Evolutionary conservation across 2,113 vertebrate species (phyloP).

Genomic region (Harpagus bidentatus): DNA sequence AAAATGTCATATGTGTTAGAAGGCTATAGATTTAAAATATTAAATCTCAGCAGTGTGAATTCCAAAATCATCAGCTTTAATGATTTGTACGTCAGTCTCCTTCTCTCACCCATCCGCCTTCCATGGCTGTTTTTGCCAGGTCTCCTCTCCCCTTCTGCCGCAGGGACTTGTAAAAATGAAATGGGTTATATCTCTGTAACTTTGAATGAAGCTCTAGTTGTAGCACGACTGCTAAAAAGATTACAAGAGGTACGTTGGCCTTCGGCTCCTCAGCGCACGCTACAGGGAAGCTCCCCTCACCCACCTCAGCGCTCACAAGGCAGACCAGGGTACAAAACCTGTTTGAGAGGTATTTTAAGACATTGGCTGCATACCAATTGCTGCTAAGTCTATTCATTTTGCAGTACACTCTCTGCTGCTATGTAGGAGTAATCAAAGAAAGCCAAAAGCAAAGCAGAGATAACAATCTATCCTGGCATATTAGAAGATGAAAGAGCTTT

Average conservation of each 20-base stretch:
- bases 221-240: background rate
- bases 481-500: constrained; percentile 52
- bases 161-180: background rate
- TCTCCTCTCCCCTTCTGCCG: background rate
- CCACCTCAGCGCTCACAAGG: background rate
- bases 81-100: background rate
- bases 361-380: constrained; percentile 35
- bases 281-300: background rate
- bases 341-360: constrained; percentile 48
- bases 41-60: background rate
- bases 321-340: constrained; percentile 29
- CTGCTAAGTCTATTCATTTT: constrained; percentile 39
- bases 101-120: background rate
- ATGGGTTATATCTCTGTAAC: background rate
- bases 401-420: background rate
- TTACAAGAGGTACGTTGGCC: background rate
- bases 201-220: background rate
- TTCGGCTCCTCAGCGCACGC: background rate
- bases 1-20: background rate
- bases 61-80: background rate
- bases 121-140: background rate
- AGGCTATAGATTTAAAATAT: background rate
- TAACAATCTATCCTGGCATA: constrained; percentile 30
- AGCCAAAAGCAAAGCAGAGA: constrained; percentile 50
- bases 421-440: constrained; percentile 49